A percentile compares a stretch with the other conserved stretches of the same genome.
Evolutionary conservation across 2,113 vertebrate genomes (phyloP).

Genomic region (Pterophyllum scalare): DNA sequence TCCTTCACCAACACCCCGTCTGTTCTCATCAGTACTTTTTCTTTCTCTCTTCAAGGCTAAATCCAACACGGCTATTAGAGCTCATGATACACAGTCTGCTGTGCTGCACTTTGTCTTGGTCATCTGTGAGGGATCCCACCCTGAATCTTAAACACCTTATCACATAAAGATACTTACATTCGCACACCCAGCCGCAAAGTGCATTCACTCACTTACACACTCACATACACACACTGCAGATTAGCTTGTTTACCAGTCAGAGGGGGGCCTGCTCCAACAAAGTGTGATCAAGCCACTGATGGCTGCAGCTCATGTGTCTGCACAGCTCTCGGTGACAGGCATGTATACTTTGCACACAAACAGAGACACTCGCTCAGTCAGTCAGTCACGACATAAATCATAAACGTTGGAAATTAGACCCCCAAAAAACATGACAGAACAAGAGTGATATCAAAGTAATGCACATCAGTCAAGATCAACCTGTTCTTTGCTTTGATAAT

Average conservation of each 20-base stretch:
- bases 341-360: constrained; percentile 7
- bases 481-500: neutral
- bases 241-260: constrained; percentile 77
- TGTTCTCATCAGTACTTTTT: neutral
- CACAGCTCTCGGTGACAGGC: constrained; percentile 64
- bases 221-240: constrained; percentile 52
- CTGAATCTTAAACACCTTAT: constrained; percentile 77
- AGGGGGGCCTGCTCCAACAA: constrained; percentile 72
- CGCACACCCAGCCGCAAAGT: constrained; percentile 33
- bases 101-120: constrained; percentile 23
- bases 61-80: neutral
- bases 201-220: constrained; percentile 37
- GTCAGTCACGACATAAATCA: constrained; percentile 19
- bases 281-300: constrained; percentile 74
- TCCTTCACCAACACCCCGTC: neutral
- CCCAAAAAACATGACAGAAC: neutral
- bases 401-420: constrained; percentile 21
- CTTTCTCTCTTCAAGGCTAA: neutral
- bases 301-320: constrained; percentile 72
- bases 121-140: constrained; percentile 30
- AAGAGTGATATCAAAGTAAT: neutral
- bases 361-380: neutral
- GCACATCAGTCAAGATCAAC: neutral
- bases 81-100: constrained; percentile 19
- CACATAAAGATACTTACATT: constrained; percentile 59